Conservation (phyloP, 2,113 vertebrate species). For the Syrmaticus mikado region DNA sequence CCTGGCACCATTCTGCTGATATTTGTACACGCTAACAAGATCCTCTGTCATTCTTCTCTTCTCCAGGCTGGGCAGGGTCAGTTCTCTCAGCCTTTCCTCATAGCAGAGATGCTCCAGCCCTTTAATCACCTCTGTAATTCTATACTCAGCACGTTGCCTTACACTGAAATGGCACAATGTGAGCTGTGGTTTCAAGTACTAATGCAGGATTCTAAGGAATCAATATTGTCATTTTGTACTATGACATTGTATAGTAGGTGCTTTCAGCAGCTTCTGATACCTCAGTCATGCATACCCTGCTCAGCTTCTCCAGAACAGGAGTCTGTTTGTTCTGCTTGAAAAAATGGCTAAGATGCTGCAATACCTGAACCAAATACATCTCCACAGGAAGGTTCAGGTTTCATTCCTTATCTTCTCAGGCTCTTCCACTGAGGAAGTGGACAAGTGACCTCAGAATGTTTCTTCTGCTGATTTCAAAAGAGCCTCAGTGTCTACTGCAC, state of each 20-base stretch:
- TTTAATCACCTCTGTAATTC: background rate
- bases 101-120: background rate
- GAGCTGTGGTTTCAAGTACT: background rate
- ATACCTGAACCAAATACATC: background rate
- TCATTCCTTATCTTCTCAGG: background rate
- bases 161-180: background rate
- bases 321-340: background rate
- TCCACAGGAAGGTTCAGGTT: background rate
- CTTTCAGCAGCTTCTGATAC: background rate
- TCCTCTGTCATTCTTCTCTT: background rate
- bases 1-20: background rate
- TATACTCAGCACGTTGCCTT: background rate
- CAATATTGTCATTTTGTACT: background rate
- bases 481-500: background rate
- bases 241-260: background rate
- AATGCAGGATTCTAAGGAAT: background rate
- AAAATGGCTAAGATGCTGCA: background rate
- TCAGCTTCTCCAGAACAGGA: background rate
- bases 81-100: background rate
- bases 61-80: background rate
- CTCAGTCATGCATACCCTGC: background rate
- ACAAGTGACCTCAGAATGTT: background rate
- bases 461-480: background rate
- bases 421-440: background rate
- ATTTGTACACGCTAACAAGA: background rate